Evolutionary conservation across 2,888 invertebrate species (phyloP).

Genomic region (Drosophila hamatofila): DNA sequence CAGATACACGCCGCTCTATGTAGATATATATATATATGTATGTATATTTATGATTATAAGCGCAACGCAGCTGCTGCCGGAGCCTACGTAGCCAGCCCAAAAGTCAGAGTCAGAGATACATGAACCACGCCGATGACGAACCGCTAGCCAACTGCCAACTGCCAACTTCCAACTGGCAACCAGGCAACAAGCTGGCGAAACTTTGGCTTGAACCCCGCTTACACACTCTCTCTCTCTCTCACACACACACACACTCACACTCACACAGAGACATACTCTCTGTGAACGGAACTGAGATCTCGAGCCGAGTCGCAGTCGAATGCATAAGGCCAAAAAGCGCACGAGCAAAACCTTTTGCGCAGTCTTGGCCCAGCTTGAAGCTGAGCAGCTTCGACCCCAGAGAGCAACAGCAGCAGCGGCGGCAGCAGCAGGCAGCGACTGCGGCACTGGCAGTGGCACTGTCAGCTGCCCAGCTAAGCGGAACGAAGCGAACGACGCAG

Average conservation of each 20-base stretch:
- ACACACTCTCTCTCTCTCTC: constrained; percentile 22
- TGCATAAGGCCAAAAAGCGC: constrained; percentile 77
- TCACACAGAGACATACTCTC: constrained; percentile 3
- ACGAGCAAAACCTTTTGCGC: constrained; percentile 74
- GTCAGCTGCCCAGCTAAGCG: constrained; percentile 77
- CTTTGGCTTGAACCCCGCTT: constrained; percentile 56
- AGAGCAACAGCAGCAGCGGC: constrained; percentile 24
- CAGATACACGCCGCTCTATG: constrained; percentile 49
- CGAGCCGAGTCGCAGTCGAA: constrained; percentile 43
- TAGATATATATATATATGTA: constrained; percentile 44
- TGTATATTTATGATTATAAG: constrained; percentile 73
- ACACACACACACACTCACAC: background rate
- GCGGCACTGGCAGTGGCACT: constrained; percentile 28
- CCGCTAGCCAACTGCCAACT: constrained; percentile 67
- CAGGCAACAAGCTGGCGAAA: constrained; percentile 46
- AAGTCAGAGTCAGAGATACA: constrained; percentile 46
- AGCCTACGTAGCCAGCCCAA: constrained; percentile 19
- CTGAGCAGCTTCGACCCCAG: constrained; percentile 46
- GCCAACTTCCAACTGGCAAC: constrained; percentile 39
- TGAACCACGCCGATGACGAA: constrained; percentile 78
- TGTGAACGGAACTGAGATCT: constrained; percentile 40
- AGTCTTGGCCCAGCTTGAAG: constrained; percentile 59
- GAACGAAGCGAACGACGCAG: constrained; percentile 70
- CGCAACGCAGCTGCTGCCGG: constrained; percentile 56
- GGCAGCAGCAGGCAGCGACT: constrained; percentile 21